Percentiles rank a stretch among this genome's conserved stretches.
phyloP scores from a whole-genome alignment of 1,140 invertebrate species.

The Homalodisca vitripennis region DNA sequence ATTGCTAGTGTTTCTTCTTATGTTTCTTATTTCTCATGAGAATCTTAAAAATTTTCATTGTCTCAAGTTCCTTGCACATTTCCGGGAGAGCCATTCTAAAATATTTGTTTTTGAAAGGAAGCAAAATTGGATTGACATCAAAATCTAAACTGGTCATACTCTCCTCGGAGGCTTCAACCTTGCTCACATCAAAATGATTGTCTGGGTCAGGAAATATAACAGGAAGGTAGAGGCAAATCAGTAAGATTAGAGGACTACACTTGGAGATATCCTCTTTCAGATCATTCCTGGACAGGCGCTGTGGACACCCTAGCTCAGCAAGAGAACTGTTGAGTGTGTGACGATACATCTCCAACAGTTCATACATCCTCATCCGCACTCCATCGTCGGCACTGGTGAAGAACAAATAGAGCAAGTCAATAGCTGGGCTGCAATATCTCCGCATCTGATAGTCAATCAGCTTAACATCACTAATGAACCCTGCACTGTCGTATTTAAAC shows the following conservation, averaged over 20 bases:
- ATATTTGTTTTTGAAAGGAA: not conserved
- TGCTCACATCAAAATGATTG: constrained; percentile 8
- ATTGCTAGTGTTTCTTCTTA: not conserved
- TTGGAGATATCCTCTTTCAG: constrained; percentile 8
- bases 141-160: not conserved
- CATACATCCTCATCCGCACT: not conserved
- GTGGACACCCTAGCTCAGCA: not conserved
- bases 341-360: constrained; percentile 4
- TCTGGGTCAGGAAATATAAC: not conserved
- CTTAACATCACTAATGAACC: constrained; percentile 5
- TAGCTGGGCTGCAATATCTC: constrained; percentile 30
- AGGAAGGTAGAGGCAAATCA: not conserved
- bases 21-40: constrained; percentile 5
- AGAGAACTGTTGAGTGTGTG: constrained; percentile 18
- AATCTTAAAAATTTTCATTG: not conserved
- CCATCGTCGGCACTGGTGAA: constrained; percentile 28
- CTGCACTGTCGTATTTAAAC: constrained; percentile 28
- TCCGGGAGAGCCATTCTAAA: not conserved
- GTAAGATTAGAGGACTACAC: not conserved
- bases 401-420: constrained; percentile 37
- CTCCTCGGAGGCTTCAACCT: not conserved
- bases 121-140: not conserved
- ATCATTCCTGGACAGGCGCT: not conserved
- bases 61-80: constrained; percentile 3
- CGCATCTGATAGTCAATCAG: constrained; percentile 33